A percentile compares a stretch with the other conserved stretches of the same genome.
These are phyloP conservation scores for Sinocyclocheilus anshuiensis DNA, from an alignment of 2,113 vertebrate genomes.

Conservation along the genomic window DNA sequence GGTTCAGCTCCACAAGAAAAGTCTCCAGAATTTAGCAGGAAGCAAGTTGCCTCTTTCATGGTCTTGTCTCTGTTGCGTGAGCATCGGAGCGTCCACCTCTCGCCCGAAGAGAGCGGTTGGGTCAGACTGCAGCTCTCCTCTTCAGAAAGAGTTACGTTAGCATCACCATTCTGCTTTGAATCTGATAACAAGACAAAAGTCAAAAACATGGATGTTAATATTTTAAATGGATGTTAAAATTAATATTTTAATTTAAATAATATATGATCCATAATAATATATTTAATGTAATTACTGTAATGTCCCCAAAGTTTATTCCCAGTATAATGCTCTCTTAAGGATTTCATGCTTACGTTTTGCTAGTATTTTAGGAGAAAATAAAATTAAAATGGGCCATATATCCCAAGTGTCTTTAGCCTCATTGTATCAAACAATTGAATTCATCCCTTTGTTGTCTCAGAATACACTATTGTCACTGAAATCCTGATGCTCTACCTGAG, in stretches of 20 bases:
- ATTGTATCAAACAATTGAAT: background rate
- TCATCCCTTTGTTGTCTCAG: background rate
- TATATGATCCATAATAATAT: background rate
- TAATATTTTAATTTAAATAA: background rate
- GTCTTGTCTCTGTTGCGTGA: conserved; percentile 84
- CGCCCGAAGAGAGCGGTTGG: conserved; percentile 84
- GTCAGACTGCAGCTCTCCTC: conserved; percentile 84
- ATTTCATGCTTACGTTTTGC: too few relatives aligned
- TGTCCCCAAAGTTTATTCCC: background rate
- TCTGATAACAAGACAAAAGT: conserved; percentile 71
- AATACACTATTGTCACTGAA: background rate
- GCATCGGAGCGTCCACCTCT: conserved; percentile 80
- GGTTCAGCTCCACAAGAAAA: conserved; percentile 81
- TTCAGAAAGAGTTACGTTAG: conserved; percentile 84
- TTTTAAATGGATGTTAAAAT: too few relatives aligned
- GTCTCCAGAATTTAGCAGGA: conserved; percentile 86
- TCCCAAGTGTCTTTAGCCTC: background rate
- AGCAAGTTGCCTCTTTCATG: conserved; percentile 91
- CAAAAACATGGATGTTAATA: conserved; percentile 33
- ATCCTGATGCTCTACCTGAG: conserved; percentile 82
- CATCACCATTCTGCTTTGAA: conserved; percentile 94
- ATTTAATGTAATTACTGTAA: background rate
- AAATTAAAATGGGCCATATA: background rate
- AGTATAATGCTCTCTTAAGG: background rate
- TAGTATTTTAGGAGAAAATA: too few relatives aligned